phyloP scores from a whole-genome alignment of 2,888 invertebrate species.

The Marasmarcha lunaedactyla region DNA sequence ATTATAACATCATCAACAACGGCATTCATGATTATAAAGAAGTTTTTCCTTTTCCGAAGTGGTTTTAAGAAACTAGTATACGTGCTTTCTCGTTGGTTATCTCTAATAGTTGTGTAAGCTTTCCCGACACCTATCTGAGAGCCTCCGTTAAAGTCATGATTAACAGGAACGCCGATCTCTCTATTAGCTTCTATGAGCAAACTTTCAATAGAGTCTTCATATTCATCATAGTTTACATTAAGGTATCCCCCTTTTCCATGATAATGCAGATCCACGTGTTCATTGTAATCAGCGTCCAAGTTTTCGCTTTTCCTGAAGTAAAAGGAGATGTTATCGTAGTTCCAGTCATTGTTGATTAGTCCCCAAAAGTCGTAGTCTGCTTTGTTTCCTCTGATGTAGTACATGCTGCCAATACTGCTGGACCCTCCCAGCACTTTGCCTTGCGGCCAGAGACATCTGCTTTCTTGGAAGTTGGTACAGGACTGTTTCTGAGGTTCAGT shows the following conservation, averaged over 20 bases:
- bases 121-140: slow-evolving; percentile 18
- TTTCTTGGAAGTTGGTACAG: slow-evolving; percentile 4
- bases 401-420: slow-evolving; percentile 58
- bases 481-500: slow-evolving; percentile 8
- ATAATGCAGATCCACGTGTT: neutral
- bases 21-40: slow-evolving; percentile 23
- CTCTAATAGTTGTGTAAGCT: slow-evolving; percentile 16
- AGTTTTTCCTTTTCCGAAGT: slow-evolving; percentile 21
- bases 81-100: slow-evolving; percentile 22
- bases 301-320: slow-evolving; percentile 39
- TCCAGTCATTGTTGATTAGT: slow-evolving; percentile 53
- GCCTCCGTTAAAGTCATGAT: slow-evolving; percentile 8
- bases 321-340: slow-evolving; percentile 30
- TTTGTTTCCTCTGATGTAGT: slow-evolving; percentile 54
- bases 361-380: slow-evolving; percentile 58
- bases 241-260: neutral
- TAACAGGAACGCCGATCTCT: slow-evolving; percentile 7
- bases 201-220: slow-evolving; percentile 4
- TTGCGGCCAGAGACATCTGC: slow-evolving; percentile 21
- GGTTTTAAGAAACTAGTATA: slow-evolving; percentile 29
- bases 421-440: slow-evolving; percentile 69
- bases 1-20: slow-evolving; percentile 24
- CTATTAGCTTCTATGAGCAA: slow-evolving; percentile 8
- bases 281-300: neutral
- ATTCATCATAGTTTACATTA: slow-evolving; percentile 3